phyloP scores from a whole-genome alignment of 2,113 vertebrate species.

The Poeciliopsis prolifica region DNA sequence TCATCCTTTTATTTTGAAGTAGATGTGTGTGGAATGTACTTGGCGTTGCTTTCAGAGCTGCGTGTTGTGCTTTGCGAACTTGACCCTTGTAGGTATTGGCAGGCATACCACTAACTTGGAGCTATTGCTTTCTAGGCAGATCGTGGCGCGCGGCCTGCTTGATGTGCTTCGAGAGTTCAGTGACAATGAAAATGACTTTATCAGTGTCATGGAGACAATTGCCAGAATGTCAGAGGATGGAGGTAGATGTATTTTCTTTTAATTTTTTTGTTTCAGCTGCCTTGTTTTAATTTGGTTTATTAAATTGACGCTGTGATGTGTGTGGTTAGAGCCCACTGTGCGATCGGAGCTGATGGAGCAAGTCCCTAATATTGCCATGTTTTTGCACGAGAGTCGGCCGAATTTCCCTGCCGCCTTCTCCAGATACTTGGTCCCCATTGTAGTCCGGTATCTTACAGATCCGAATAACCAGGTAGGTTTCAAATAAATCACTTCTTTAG shows the following conservation, averaged over 20 bases:
- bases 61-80: constrained; percentile 20
- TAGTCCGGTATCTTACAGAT: constrained; percentile 86
- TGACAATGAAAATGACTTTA: constrained; percentile 87
- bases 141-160: constrained; percentile 89
- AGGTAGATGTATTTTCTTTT: constrained; percentile 78
- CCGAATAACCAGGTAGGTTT: constrained; percentile 87
- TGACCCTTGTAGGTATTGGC: constrained; percentile 54
- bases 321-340: constrained; percentile 86
- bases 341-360: constrained; percentile 92
- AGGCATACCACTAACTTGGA: constrained; percentile 47
- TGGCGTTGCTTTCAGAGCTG: constrained; percentile 42
- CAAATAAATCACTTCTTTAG: neutral
- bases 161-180: constrained; percentile 89
- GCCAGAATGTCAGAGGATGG: constrained; percentile 90
- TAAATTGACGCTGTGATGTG: constrained; percentile 3
- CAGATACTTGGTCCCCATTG: constrained; percentile 87
- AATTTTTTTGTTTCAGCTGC: neutral
- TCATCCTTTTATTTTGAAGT: constrained; percentile 28
- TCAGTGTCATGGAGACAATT: constrained; percentile 88
- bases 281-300: constrained; percentile 2
- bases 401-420: constrained; percentile 87
- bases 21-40: constrained; percentile 17
- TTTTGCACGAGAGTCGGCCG: constrained; percentile 87
- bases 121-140: constrained; percentile 82
- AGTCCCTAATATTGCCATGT: constrained; percentile 88